Conservation (phyloP, 2,113 vertebrate species). For the Turnix velox region DNA sequence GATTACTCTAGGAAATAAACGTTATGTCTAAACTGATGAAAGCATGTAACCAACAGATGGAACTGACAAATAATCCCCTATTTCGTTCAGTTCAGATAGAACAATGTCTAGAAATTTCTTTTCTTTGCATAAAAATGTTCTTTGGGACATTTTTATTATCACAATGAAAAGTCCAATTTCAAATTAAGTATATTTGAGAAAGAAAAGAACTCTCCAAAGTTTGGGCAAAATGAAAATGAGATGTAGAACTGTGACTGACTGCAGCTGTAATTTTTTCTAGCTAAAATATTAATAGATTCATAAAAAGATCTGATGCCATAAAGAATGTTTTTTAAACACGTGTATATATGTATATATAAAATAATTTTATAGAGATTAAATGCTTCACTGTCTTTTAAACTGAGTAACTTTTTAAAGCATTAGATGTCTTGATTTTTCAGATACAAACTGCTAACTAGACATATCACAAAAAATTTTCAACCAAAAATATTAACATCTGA, state of each 20-base stretch:
- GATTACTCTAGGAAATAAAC: slow-evolving; percentile 28
- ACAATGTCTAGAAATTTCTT: slow-evolving; percentile 4
- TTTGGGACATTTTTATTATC: background rate
- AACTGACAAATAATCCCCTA: background rate
- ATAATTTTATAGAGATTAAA: background rate
- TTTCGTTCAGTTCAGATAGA: slow-evolving; percentile 1
- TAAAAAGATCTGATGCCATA: background rate
- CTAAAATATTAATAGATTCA: background rate
- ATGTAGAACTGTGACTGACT: background rate
- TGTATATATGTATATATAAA: background rate
- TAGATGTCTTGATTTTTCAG: slow-evolving; percentile 17
- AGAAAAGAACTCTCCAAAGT: background rate
- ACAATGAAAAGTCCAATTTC: slow-evolving; percentile 1
- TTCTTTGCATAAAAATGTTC: slow-evolving; percentile 8
- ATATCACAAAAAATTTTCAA: background rate
- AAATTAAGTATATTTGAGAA: background rate
- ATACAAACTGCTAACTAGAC: background rate
- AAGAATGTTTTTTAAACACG: background rate
- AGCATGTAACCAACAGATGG: background rate
- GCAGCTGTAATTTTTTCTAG: background rate
- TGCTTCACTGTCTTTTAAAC: background rate
- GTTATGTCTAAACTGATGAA: slow-evolving; percentile 21
- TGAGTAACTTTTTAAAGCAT: background rate
- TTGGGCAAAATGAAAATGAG: background rate
- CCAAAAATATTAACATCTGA: background rate